Base-by-base conservation (phyloP, 2,113 vertebrate species). In the Irena cyanogastra region DNA sequence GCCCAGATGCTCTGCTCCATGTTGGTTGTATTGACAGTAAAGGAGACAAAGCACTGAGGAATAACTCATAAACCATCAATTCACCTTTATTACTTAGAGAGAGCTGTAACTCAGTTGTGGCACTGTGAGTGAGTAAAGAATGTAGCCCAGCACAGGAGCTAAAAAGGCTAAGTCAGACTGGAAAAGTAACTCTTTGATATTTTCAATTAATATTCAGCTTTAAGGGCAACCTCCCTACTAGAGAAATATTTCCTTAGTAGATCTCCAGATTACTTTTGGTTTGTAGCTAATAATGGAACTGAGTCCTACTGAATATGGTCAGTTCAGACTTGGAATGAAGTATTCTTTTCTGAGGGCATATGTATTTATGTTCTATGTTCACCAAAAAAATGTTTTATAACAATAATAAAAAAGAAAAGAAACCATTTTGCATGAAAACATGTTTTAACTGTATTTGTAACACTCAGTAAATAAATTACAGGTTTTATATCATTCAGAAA, bases 401-500 rank as follows among this genome's bases (percentile, higher is more conserved):
- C 93, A 93, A 96, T 92, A 93, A 93, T 94, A 95, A 97, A 97
- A 97, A 96, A 95, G 80, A 77, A 94, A 88, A 87, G 76, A 94
- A 97, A 87, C 92, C 95, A 88, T 97, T 98, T 97, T 97, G 96
- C 97, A 63, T 98, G 97, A 98, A 98, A 98, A 98, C 97, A 98
- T 97, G 97, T 96, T 98, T 96, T 96, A 98, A 96, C 97, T 96
- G 96, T 98, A 97, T 98, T 98, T 98, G 97, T 97, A 97, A 97
- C 94, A 97, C 96, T 98, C 97, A 92, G 97, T 98, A 98, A 98
- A 98, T 98, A 98, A 98, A 98, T 98, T 98, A 98, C 97, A 98
- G 98, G 98, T 98, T 98, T 98, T 97, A 98, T 98, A 97, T 98
- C 98, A 97, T 98, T 97, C 97, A 94, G 93, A 97, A 95, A 97